These are phyloP conservation scores for Rhimphoctona megacephalus DNA, from an alignment of 2,888 invertebrate species.

Conservation along the genomic window DNA sequence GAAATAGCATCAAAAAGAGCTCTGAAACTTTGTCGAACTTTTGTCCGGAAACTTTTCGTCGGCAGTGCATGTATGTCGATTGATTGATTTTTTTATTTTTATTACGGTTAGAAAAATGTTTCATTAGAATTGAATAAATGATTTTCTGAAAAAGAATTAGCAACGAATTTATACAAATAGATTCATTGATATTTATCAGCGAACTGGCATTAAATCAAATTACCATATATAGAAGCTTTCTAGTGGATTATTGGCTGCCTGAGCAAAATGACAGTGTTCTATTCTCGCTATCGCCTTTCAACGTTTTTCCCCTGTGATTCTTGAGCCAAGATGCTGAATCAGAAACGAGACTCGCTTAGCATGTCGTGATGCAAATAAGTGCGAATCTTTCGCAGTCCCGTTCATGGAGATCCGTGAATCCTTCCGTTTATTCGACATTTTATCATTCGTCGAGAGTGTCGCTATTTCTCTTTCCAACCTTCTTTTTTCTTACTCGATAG, in stretches of 20 bases:
- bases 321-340: conserved; percentile 8
- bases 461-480: conserved; percentile 34
- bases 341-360: conserved; percentile 58
- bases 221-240: conserved; percentile 21
- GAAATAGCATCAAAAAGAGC: no score
- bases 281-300: conserved; percentile 60
- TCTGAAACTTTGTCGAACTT: no score
- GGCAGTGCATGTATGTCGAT: no score
- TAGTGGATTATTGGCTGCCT: conserved; percentile 13
- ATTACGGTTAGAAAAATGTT: neutral
- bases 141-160: neutral
- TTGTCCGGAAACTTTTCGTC: no score
- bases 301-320: conserved; percentile 47
- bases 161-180: conserved; percentile 18
- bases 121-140: neutral
- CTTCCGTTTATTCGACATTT: conserved; percentile 45
- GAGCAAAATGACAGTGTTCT: conserved; percentile 40
- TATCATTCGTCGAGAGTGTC: conserved; percentile 58
- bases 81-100: no score
- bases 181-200: conserved; percentile 38
- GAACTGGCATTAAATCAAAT: conserved; percentile 19
- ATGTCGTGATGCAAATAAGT: conserved; percentile 61
- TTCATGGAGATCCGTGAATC: conserved; percentile 38
- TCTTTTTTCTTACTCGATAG: neutral
- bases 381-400: conserved; percentile 12